These are phyloP conservation scores for Dicyrtomina minuta DNA, from an alignment of 2,888 invertebrate genomes.

Conservation along the genomic window DNA sequence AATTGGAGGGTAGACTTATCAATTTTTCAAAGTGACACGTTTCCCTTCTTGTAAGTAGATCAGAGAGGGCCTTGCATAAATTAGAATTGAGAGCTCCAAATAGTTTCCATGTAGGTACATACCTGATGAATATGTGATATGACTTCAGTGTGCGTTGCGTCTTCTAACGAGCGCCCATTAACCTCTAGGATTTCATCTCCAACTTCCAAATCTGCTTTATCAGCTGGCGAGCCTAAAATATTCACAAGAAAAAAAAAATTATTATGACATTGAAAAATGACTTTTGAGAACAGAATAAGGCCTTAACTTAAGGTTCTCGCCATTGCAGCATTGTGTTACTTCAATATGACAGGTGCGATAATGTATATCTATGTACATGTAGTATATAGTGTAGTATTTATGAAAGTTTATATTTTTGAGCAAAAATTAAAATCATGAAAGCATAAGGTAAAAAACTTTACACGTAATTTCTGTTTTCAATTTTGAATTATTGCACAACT, in stretches of 20 bases:
- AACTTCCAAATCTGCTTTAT: slow-evolving; percentile 86
- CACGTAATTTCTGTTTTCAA: too few species aligned
- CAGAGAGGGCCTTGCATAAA: not conserved
- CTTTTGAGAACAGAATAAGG: not conserved
- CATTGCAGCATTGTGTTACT: too few species aligned
- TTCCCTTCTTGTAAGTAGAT: not conserved
- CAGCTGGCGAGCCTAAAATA: slow-evolving; percentile 78
- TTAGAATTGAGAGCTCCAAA: too few species aligned
- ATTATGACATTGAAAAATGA: not conserved
- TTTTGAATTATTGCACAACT: too few species aligned
- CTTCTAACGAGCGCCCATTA: slow-evolving; percentile 88
- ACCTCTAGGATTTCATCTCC: slow-evolving; percentile 98
- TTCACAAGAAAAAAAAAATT: slow-evolving; percentile 5
- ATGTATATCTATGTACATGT: too few species aligned
- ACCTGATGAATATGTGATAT: slow-evolving; percentile 95
- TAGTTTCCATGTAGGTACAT: too few species aligned
- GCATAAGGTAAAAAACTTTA: not conserved
- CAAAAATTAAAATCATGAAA: not conserved
- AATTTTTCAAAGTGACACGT: not conserved
- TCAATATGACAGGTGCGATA: too few species aligned
- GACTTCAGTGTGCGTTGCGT: slow-evolving; percentile 88
- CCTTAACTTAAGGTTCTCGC: too few species aligned
- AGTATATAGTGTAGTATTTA: too few species aligned
- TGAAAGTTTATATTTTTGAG: not conserved
- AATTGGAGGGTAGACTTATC: not conserved